Percentiles rank a stretch among this genome's conserved stretches.
phyloP scores from a whole-genome alignment of 2,113 vertebrate genomes.

The Dissostichus mawsoni region DNA sequence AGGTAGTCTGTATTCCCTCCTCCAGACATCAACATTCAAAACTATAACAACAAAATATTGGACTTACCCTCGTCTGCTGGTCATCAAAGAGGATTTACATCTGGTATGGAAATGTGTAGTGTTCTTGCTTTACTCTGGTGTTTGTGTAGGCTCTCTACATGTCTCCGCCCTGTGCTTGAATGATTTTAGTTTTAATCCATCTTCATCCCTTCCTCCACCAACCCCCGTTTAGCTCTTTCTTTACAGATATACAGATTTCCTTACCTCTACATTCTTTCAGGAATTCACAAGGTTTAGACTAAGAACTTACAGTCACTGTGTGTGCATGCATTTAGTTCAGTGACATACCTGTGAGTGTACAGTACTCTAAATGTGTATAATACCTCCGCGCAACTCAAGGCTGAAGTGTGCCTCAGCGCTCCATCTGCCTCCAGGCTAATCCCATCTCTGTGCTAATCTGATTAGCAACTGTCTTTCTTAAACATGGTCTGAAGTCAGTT shows the following conservation, averaged over 20 bases:
- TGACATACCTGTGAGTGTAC: not conserved
- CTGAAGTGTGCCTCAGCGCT: conserved; percentile 17
- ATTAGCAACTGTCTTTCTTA: conserved; percentile 55
- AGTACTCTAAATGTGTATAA: not conserved
- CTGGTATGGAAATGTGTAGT: not conserved
- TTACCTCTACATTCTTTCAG: not conserved
- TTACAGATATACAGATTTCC: not conserved
- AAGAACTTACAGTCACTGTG: not conserved
- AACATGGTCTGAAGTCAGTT: conserved; percentile 40
- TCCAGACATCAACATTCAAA: conserved; percentile 2
- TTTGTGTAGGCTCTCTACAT: not conserved
- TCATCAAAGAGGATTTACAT: not conserved
- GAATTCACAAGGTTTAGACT: not conserved
- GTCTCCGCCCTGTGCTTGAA: conserved; percentile 26
- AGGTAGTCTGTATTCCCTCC: not conserved
- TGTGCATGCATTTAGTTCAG: not conserved
- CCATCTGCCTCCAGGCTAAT: conserved; percentile 73
- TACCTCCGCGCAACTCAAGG: not conserved
- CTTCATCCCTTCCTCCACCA: conserved; percentile 36
- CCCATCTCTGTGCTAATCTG: conserved; percentile 64
- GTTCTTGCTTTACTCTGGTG: not conserved
- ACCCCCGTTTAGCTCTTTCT: not conserved
- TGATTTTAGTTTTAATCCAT: conserved; percentile 66
- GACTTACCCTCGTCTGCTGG: conserved; percentile 39
- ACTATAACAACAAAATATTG: not conserved